Evolutionary conservation across 2,797 vertebrate genomes (phyloP).

Genomic region (Melopsittacus undulatus): DNA sequence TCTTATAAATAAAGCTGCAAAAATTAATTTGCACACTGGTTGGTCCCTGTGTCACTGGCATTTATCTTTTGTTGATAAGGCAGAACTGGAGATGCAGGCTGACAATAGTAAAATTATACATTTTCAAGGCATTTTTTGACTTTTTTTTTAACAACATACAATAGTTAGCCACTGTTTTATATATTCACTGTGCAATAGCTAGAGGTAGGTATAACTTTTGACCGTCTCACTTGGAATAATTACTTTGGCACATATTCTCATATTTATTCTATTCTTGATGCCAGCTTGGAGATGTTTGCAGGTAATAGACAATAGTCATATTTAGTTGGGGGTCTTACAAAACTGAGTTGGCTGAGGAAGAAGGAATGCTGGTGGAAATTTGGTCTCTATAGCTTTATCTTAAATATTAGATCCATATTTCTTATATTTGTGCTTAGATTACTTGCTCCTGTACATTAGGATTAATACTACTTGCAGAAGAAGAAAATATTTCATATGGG

Average conservation of each 20-base stretch:
- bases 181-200: not conserved
- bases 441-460: not conserved
- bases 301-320: too few relatives aligned
- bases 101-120: not conserved
- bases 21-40: not conserved
- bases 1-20: constrained; percentile 8
- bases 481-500: not conserved
- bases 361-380: not conserved
- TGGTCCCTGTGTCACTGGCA: not conserved
- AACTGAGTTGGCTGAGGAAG: not conserved
- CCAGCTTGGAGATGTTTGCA: not conserved
- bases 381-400: not conserved
- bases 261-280: not conserved
- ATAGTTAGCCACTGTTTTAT: not conserved
- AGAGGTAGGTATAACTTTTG: not conserved
- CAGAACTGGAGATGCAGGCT: not conserved
- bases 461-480: not conserved
- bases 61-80: not conserved
- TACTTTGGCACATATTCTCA: not conserved
- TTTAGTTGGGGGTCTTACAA: not conserved
- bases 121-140: not conserved
- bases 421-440: not conserved
- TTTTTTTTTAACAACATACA: not conserved
- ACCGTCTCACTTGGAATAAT: not conserved
- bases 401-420: not conserved